Evolutionary conservation across 1,140 invertebrate genomes (phyloP).

Genomic region (Megalonaias nervosa): DNA sequence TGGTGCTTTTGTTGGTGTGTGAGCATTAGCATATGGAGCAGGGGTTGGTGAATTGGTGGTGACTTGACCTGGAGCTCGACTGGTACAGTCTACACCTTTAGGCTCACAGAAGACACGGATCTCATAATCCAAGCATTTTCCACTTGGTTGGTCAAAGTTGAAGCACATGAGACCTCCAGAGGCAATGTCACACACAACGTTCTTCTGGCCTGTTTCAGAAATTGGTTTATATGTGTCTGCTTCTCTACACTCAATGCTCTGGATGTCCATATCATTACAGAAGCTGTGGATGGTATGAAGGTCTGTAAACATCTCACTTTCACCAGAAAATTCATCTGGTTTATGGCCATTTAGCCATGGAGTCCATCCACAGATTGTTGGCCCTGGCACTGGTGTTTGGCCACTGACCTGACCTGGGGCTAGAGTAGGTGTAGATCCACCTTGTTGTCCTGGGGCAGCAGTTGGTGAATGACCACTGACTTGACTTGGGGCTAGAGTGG

Average conservation of each 20-base stretch:
- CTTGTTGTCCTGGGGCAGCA: not conserved
- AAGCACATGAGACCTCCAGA: slow-evolving; percentile 79
- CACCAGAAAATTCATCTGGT: slow-evolving; percentile 63
- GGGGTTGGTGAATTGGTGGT: not conserved
- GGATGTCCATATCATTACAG: slow-evolving; percentile 62
- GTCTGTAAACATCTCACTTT: slow-evolving; percentile 78
- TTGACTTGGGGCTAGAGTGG: not conserved
- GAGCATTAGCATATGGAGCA: not conserved
- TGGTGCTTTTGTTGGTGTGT: no score
- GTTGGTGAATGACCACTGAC: slow-evolving; percentile 8
- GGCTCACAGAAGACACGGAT: slow-evolving; percentile 79
- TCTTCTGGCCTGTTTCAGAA: slow-evolving; percentile 66
- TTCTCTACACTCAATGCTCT: slow-evolving; percentile 58
- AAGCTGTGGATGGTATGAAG: slow-evolving; percentile 73
- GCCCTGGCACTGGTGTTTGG: slow-evolving; percentile 7
- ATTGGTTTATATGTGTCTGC: slow-evolving; percentile 27
- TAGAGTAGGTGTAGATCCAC: not conserved
- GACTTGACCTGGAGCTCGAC: slow-evolving; percentile 11
- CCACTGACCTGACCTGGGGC: slow-evolving; percentile 6
- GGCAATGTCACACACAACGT: slow-evolving; percentile 81
- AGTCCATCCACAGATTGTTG: slow-evolving; percentile 59
- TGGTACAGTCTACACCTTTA: slow-evolving; percentile 41
- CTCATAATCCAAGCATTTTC: slow-evolving; percentile 78
- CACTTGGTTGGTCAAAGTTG: slow-evolving; percentile 52
- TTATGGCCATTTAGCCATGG: slow-evolving; percentile 61